phyloP scores from a whole-genome alignment of 2,113 vertebrate genomes.

The Notarius lentiginosus region DNA sequence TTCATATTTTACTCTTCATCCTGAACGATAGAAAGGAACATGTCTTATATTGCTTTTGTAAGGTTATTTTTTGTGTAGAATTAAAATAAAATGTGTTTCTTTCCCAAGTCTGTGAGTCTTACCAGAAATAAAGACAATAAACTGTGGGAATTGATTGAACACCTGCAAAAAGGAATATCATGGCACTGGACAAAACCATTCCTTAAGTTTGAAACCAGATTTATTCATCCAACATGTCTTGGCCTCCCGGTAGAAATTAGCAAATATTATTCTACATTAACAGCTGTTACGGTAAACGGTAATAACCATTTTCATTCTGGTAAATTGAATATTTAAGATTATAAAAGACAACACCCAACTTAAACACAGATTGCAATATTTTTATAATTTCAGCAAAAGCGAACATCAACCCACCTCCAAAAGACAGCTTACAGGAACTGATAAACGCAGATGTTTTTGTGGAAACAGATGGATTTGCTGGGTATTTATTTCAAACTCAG shows the following conservation, averaged over 20 bases:
- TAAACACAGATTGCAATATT: not conserved
- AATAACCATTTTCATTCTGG: slow-evolving; percentile 16
- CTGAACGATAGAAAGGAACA: not conserved
- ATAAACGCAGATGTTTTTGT: slow-evolving; percentile 64
- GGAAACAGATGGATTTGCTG: slow-evolving; percentile 67
- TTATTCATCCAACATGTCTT: slow-evolving; percentile 67
- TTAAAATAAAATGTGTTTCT: not conserved
- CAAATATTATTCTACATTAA: slow-evolving; percentile 68
- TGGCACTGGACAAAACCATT: slow-evolving; percentile 68
- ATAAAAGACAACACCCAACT: not conserved
- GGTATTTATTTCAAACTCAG: slow-evolving; percentile 56
- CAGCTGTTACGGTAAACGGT: slow-evolving; percentile 68
- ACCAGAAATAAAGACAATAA: slow-evolving; percentile 61
- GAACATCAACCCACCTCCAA: slow-evolving; percentile 57
- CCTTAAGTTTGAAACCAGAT: slow-evolving; percentile 67
- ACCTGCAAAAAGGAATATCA: slow-evolving; percentile 62
- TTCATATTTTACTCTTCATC: not conserved
- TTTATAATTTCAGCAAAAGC: slow-evolving; percentile 63
- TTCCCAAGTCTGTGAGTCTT: slow-evolving; percentile 57
- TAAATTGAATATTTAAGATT: not conserved
- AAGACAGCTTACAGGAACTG: slow-evolving; percentile 61
- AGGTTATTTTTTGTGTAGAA: not conserved
- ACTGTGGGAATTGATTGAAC: slow-evolving; percentile 60
- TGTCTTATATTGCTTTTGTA: not conserved
- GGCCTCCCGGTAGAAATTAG: slow-evolving; percentile 75